Base-by-base conservation (phyloP, 2,797 vertebrate species). In the Tangara arthus region DNA sequence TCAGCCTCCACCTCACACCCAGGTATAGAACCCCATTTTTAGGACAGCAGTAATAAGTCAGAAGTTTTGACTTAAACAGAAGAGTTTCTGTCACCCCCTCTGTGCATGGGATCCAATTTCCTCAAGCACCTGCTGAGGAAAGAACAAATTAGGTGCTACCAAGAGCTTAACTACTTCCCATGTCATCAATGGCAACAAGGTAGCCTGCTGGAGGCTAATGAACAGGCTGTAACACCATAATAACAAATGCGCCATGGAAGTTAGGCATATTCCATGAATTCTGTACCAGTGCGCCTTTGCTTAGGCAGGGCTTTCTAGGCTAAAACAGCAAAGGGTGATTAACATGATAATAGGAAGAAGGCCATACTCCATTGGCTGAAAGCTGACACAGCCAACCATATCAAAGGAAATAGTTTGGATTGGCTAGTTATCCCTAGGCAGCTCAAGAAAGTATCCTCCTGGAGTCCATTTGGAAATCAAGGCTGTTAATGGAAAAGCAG, bases 401-500 rank as follows among this genome's bases (percentile, higher is more conserved):
- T 13, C 53, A 59, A 94, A 91, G 70, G 70, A 88, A 93, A 95
- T 64, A 53, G 82, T 93, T 65, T 82, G 95, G 87, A 91, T 72
- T 77, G 87, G 89, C 77, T 82, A 69, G 82, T 64, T 91, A 84
- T 92, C 95, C 85, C 82, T 91, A 91, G 89, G 89, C 85, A 88
- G 91, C 87, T 78, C 82, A 75, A 76, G 63, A 91, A 96, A 93
- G 89, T 79, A 60, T 94, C 75, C 79, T 95, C 87, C 89, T 90
- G 87, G 91, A 96, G 85, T 90, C 80, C 87, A 76, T 88, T 93
- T 0, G 15, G 89, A 94, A 93, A 95, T 81, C 81, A 87, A 91
- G 87, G 82, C 93, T 93, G 87, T 46, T 96, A 96, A 91, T 95
- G 87, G 94, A 96, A 97, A 94, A 96, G 63, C 94, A 95, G 96